A percentile compares a stretch with the other conserved stretches of the same genome.
Conservation (phyloP, 2,888 invertebrate species). For the Leuctra nigra region DNA sequence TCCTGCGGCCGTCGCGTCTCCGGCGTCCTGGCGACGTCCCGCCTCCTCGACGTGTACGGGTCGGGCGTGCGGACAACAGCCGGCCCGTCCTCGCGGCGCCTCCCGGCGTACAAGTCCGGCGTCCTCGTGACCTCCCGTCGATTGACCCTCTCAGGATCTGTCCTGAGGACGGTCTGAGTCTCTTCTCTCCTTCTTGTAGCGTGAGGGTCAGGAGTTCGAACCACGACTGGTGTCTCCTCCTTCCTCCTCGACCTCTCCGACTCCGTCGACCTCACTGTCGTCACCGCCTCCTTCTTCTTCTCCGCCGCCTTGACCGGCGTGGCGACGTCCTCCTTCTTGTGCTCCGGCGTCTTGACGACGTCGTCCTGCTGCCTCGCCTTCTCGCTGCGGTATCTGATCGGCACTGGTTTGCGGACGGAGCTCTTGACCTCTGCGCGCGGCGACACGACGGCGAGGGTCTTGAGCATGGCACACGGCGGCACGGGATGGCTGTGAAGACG, state of each 20-base stretch:
- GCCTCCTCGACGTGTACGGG: background rate
- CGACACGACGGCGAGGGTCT: slow-evolving; percentile 17
- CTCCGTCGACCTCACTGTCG: background rate
- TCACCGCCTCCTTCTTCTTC: background rate
- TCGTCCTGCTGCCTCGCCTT: background rate
- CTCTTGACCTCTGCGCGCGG: slow-evolving; percentile 35
- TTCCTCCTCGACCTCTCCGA: background rate
- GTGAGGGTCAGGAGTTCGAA: background rate
- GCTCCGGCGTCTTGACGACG: background rate
- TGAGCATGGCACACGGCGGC: background rate
- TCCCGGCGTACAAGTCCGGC: background rate
- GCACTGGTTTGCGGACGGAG: slow-evolving; percentile 46
- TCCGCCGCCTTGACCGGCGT: background rate
- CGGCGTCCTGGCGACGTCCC: background rate
- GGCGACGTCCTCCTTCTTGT: background rate
- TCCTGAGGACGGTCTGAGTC: background rate
- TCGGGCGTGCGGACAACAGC: background rate
- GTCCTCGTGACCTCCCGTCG: background rate
- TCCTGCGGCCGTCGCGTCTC: background rate
- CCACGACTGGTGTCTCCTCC: background rate
- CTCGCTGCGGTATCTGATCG: slow-evolving; percentile 40
- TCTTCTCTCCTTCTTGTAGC: background rate
- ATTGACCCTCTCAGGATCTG: background rate
- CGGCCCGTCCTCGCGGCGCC: background rate
- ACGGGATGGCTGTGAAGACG: slow-evolving; percentile 53